Base-by-base conservation (phyloP, 2,888 invertebrate species). In the Ferdinandea cuprea region DNA sequence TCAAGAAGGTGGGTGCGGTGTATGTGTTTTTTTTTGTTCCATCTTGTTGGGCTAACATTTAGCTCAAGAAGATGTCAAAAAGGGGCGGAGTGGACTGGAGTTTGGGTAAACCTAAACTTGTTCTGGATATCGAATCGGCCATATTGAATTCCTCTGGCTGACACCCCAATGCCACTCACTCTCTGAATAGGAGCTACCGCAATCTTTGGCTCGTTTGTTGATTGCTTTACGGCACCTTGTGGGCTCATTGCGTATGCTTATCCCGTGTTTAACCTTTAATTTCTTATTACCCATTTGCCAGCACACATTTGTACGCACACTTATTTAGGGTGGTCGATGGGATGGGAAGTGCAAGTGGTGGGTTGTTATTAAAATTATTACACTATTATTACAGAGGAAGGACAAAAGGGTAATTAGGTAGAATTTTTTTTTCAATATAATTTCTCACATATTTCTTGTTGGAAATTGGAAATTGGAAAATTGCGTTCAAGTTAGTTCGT, bases 211-310 rank as follows among this genome's bases (percentile, higher is more conserved):
- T 87, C 86, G 86, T 87, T 86, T 88, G 88, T 85, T 88, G 88
- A 89, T 89, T 88, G 88, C 86, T 88, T 88, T 88, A 88, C 87
- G 87, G 86, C 86, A 88, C 88, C 88, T 87, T 87, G 86, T 86
- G 88, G 89, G 85, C 88, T 87, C 87, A 87, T 89, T 88, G 87
- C 63, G 85, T 86, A 87, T 87, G 86, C 86, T 85, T 77, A 85
- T 86, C 85, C 85, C 85, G 85, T 86, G 85, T 87, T 87, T 87
- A 87, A 87, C 87, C 86, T 87, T 87, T 87, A 86, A 86, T 86
- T 86, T 86, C 85, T 86, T 86, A 86, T 86, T 44, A 19, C 44
- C 11, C n/a, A n/a, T n/a, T n/a, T n/a, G n/a, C n/a, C 44, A 44
- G 44, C 17, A 65, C 65, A 63, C 46, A 61, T 13, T 30, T 37